Conservation (phyloP, 2,113 vertebrate genomes). For the Thamnophis sirtalis region DNA sequence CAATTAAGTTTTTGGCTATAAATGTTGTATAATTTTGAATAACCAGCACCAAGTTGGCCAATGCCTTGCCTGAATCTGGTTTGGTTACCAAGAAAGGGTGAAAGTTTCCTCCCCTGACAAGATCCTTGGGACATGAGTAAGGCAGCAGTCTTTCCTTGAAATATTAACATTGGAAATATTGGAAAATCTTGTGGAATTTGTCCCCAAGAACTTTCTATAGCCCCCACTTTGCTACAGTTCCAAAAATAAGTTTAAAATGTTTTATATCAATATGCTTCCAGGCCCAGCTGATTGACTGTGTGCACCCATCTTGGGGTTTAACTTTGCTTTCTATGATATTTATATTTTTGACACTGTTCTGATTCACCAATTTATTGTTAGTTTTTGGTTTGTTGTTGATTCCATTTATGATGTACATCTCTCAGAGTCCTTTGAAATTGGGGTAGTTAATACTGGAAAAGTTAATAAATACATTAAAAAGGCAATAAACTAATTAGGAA, state of each 20-base stretch:
- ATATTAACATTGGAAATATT: not conserved
- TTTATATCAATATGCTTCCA: not conserved
- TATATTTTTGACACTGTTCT: not conserved
- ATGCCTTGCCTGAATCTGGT: not conserved
- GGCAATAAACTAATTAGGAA: not conserved
- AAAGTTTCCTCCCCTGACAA: not conserved
- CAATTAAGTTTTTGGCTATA: not conserved
- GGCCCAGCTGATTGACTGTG: not conserved
- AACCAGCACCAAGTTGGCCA: not conserved
- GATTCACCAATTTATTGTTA: not conserved
- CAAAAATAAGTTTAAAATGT: not conserved
- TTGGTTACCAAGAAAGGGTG: not conserved
- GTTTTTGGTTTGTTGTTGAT: not conserved
- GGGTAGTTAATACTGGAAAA: not conserved
- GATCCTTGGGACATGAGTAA: not conserved
- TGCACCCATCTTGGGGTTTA: not conserved
- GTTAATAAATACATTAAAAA: not conserved
- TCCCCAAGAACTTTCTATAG: not conserved
- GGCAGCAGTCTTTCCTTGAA: not conserved
- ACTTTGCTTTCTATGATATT: not conserved
- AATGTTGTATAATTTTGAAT: not conserved
- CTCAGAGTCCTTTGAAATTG: not conserved
- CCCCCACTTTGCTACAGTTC: not conserved
- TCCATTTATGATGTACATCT: not conserved
- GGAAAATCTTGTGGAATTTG: not conserved